Evolutionary conservation across 1,140 invertebrate species (phyloP).

Genomic region (Aplysia californica): DNA sequence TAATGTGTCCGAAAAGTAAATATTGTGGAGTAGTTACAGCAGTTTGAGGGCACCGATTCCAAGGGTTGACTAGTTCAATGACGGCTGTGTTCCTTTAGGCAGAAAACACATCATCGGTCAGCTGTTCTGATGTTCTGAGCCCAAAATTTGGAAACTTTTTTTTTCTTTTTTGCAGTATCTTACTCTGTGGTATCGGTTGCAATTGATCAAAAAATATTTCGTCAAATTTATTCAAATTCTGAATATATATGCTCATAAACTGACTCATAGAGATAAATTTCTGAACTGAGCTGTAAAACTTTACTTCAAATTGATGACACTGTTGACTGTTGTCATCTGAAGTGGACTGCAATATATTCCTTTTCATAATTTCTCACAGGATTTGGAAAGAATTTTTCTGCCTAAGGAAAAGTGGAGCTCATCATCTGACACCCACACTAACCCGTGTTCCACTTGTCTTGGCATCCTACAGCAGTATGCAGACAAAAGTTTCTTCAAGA

Average conservation of each 20-base stretch:
- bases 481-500: slow-evolving; percentile 38
- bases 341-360: neutral
- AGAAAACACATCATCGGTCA: too few relatives aligned
- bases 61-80: too few relatives aligned
- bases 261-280: neutral
- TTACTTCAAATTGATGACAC: neutral
- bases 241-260: neutral
- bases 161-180: too few relatives aligned
- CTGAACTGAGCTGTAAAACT: neutral
- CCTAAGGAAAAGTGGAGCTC: neutral
- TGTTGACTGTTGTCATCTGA: neutral
- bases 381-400: neutral
- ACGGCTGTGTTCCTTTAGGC: too few relatives aligned
- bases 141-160: too few relatives aligned
- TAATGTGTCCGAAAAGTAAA: too few relatives aligned
- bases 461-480: slow-evolving; percentile 48
- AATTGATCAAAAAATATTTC: too few relatives aligned
- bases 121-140: too few relatives aligned
- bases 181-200: too few relatives aligned
- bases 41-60: too few relatives aligned
- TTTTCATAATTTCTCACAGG: neutral
- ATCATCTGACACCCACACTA: neutral
- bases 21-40: too few relatives aligned
- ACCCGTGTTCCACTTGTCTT: slow-evolving; percentile 44
- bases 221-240: neutral